A percentile compares a stretch with the other conserved stretches of the same genome.
These are phyloP conservation scores for Xiphorhynchus erythropygius DNA, from an alignment of 2,797 vertebrate genomes.

Conservation along the genomic window DNA sequence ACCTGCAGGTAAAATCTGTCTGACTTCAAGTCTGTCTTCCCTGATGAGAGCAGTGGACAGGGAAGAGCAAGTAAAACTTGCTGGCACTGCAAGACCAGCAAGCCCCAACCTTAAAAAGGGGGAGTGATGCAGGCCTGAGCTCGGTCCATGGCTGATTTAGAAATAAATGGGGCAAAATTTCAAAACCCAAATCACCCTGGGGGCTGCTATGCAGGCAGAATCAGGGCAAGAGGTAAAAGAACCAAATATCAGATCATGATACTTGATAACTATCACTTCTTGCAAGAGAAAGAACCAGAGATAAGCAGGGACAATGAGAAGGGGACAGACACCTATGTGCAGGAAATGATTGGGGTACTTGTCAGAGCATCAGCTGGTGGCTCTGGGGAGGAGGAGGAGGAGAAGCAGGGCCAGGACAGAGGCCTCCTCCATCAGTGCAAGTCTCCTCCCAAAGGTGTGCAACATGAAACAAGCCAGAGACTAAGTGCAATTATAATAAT, in stretches of 20 bases:
- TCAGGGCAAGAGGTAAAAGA: neutral
- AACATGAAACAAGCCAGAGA: neutral
- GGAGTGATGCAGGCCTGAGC: neutral
- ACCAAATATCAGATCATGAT: neutral
- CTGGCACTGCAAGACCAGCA: neutral
- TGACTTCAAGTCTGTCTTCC: neutral
- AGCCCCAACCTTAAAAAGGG: neutral
- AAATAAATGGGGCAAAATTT: neutral
- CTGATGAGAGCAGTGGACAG: neutral
- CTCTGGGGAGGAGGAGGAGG: neutral
- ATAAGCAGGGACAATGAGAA: neutral
- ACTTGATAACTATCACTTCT: neutral
- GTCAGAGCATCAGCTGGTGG: neutral
- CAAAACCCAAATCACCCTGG: neutral
- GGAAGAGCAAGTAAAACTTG: neutral
- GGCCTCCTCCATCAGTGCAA: neutral
- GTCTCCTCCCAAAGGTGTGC: neutral
- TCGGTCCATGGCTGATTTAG: neutral
- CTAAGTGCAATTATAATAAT: neutral
- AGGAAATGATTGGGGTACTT: neutral
- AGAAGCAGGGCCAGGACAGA: neutral
- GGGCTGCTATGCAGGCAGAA: neutral
- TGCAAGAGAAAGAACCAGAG: neutral
- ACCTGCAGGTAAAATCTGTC: neutral
- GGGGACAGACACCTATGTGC: fast-evolving